Percentiles rank a stretch among this genome's conserved stretches.
phyloP scores from a whole-genome alignment of 23 tunicate genomes.

The Trididemnum clinides region DNA sequence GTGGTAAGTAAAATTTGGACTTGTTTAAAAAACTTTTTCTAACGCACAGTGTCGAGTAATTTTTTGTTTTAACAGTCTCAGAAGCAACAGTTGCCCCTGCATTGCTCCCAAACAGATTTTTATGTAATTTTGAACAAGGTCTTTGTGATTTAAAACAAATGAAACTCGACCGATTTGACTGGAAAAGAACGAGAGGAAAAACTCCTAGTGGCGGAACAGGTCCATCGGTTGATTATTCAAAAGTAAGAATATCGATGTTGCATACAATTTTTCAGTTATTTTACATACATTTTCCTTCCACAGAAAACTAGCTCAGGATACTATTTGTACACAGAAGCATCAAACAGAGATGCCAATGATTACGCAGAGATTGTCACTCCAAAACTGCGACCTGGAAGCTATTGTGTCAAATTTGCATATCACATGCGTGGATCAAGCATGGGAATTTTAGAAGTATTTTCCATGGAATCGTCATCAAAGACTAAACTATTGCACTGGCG shows the following conservation, averaged over 20 bases:
- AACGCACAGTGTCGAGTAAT: background rate
- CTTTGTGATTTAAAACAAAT: slow-evolving; percentile 46
- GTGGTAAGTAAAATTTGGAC: slow-evolving; percentile 55
- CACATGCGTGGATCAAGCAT: slow-evolving; percentile 85
- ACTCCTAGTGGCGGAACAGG: slow-evolving; percentile 82
- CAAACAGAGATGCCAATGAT: slow-evolving; percentile 50
- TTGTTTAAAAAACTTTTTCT: background rate
- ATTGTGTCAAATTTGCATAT: slow-evolving; percentile 68
- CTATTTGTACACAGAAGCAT: slow-evolving; percentile 84
- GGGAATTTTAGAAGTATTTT: slow-evolving; percentile 54
- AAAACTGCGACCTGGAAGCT: slow-evolving; percentile 47
- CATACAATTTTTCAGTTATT: background rate
- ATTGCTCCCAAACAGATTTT: background rate
- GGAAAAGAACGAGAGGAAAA: slow-evolving; percentile 57
- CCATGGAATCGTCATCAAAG: background rate
- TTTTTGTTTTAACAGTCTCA: background rate
- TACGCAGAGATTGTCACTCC: slow-evolving; percentile 71
- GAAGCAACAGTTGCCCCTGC: background rate
- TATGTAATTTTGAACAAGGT: slow-evolving; percentile 65
- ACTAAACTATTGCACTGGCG: slow-evolving; percentile 10
- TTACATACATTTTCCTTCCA: background rate
- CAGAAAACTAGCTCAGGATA: slow-evolving; percentile 65
- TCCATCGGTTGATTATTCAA: slow-evolving; percentile 64
- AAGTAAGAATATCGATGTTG: slow-evolving; percentile 29
- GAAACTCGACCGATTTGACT: slow-evolving; percentile 68